Percentiles rank a stretch among this genome's conserved stretches.
Conservation (phyloP, 1,140 invertebrate genomes). For the Eciton burchellii region DNA sequence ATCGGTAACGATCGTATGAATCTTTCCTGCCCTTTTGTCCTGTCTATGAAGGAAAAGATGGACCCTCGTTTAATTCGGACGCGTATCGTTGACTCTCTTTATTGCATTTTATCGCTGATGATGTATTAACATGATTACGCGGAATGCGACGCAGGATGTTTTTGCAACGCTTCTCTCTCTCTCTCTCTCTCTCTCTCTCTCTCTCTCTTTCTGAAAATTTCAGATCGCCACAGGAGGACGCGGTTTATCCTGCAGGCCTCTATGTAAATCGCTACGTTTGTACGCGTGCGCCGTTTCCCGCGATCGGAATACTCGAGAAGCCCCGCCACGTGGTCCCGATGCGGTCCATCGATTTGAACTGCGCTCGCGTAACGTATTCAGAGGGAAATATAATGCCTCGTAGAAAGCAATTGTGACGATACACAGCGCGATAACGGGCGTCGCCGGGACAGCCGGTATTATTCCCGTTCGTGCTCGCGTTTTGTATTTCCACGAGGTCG, state of each 20-base stretch:
- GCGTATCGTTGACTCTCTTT: too few species aligned
- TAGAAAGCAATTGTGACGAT: slow-evolving; percentile 2
- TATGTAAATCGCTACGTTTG: not conserved
- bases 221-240: too few species aligned
- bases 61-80: too few species aligned
- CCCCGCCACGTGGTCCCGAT: slow-evolving; percentile 10
- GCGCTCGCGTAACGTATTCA: slow-evolving; percentile 36
- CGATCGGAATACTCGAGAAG: not conserved
- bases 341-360: slow-evolving; percentile 3
- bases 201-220: too few species aligned
- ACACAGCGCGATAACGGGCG: slow-evolving; percentile 18
- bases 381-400: slow-evolving; percentile 27
- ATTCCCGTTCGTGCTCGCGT: slow-evolving; percentile 45
- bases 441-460: slow-evolving; percentile 20
- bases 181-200: too few species aligned
- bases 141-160: too few species aligned
- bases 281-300: not conserved
- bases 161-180: too few species aligned
- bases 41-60: too few species aligned
- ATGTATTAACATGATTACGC: too few species aligned
- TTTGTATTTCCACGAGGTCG: slow-evolving; percentile 51
- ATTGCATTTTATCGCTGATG: too few species aligned
- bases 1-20: too few species aligned
- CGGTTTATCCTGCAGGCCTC: not conserved
- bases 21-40: too few species aligned